Percentiles rank a stretch among this genome's conserved stretches.
These are phyloP conservation scores for Temnothorax unifasciatus DNA, from an alignment of 2,888 invertebrate species.

Conservation along the genomic window DNA sequence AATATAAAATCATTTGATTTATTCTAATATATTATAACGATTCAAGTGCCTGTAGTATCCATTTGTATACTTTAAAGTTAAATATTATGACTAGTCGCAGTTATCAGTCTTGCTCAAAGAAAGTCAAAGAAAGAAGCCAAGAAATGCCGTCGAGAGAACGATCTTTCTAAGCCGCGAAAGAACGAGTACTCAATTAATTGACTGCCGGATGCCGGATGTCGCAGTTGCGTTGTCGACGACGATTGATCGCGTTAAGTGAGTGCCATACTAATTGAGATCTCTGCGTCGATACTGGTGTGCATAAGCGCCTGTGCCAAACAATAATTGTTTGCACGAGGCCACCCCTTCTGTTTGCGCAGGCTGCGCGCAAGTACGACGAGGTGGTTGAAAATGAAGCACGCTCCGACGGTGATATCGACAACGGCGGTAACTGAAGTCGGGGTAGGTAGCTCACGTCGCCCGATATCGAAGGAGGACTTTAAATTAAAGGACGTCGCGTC, in stretches of 20 bases:
- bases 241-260: constrained; percentile 80
- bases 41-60: not conserved
- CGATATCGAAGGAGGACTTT: constrained; percentile 81
- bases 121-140: constrained; percentile 2
- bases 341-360: constrained; percentile 84
- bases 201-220: constrained; percentile 33
- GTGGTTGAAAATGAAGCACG: constrained; percentile 65
- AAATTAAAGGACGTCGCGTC: constrained; percentile 84
- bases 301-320: constrained; percentile 78
- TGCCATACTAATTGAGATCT: constrained; percentile 82
- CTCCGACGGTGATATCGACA: constrained; percentile 54
- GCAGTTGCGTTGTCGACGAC: constrained; percentile 71
- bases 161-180: constrained; percentile 4
- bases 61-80: not conserved
- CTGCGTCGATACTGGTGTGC: constrained; percentile 67
- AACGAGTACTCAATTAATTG: constrained; percentile 45
- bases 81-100: not conserved
- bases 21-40: not conserved
- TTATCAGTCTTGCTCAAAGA: not conserved
- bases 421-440: constrained; percentile 65
- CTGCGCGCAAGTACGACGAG: constrained; percentile 76
- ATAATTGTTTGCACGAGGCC: constrained; percentile 84
- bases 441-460: constrained; percentile 60
- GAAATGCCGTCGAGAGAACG: not conserved
- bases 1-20: not conserved